phyloP scores from a whole-genome alignment of 2,797 vertebrate species.

The Oceanodroma leucorhoa region DNA sequence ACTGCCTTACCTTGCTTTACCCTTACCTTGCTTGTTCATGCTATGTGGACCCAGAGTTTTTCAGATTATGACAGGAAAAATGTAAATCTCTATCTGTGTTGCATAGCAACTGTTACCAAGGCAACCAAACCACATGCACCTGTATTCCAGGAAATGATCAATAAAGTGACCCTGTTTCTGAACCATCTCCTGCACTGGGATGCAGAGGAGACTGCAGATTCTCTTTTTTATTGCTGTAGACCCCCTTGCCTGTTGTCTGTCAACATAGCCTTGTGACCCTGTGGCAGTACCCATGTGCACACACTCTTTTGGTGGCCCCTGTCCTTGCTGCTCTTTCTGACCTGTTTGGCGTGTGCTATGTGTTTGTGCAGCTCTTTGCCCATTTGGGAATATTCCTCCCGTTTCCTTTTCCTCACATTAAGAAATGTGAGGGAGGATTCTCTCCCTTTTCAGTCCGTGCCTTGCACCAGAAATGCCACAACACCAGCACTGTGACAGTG shows the following conservation, averaged over 20 bases:
- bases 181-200: neutral
- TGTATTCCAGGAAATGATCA: constrained; percentile 54
- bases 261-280: neutral
- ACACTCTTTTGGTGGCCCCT: neutral
- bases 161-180: constrained; percentile 53
- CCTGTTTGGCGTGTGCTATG: neutral
- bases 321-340: neutral
- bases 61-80: constrained; percentile 41
- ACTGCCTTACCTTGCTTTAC: neutral
- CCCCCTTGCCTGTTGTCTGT: neutral
- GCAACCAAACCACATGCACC: constrained; percentile 48
- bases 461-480: neutral
- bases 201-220: neutral
- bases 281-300: fast-evolving
- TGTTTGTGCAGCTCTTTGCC: neutral
- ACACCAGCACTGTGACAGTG: neutral
- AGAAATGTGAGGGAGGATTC: neutral
- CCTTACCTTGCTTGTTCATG: neutral
- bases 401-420: neutral
- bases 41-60: neutral
- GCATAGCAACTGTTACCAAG: constrained; percentile 59
- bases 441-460: neutral
- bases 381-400: neutral
- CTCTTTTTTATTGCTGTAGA: neutral
- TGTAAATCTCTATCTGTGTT: constrained; percentile 31